Base-by-base conservation (phyloP, 2,113 vertebrate species). In the Sminthopsis crassicaudata region DNA sequence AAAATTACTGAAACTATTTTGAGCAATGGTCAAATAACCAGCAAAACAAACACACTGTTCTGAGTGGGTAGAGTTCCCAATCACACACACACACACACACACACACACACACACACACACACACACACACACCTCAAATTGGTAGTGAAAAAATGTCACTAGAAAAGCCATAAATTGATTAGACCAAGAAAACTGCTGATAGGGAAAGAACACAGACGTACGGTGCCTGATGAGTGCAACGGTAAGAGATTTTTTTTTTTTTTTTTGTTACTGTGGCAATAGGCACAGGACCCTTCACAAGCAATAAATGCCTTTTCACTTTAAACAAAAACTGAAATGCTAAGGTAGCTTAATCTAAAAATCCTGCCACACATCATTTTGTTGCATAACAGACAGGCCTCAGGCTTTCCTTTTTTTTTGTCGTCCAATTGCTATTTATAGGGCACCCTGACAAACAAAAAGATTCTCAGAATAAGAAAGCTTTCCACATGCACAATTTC, bases 321-420 rank as follows among this genome's bases (percentile, higher is more conserved):
- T 95, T 95, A 97, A 94, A 67, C 4, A 92, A 94, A 93, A 76
- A 95, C 14, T 96, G 55, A 94, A 97, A 94, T 93, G 94, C 54
- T 93, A 96, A 92, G 48, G 89, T 89, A 46, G 24, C 53, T 97
- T 95, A 95, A 92, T 89, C 96, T 92, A 96, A 95, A 97, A 95
- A 96, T 91, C 92, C 89, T 57, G 89, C 4, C 54, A 53, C 46
- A 95, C 89, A 67, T 95, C 55, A 96, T 91, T 96, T 94, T 96
- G 94, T 53, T 96, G 67, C 96, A 53, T 30, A 23, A 94, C 36
- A 95, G 25, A 90, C 30, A 97, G 53, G 8, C n/a, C 23, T 55
- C 90, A 88, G 54, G 88, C 90, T 97, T 96, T 97, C 94, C 92
- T 89, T 9, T 95, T 30, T 89, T 53, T 91, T 22, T 0, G 88